A percentile compares a stretch with the other conserved stretches of the same genome.
Conservation (phyloP, 2,113 vertebrate species). For the Pseudolaguvia tuberculata region DNA sequence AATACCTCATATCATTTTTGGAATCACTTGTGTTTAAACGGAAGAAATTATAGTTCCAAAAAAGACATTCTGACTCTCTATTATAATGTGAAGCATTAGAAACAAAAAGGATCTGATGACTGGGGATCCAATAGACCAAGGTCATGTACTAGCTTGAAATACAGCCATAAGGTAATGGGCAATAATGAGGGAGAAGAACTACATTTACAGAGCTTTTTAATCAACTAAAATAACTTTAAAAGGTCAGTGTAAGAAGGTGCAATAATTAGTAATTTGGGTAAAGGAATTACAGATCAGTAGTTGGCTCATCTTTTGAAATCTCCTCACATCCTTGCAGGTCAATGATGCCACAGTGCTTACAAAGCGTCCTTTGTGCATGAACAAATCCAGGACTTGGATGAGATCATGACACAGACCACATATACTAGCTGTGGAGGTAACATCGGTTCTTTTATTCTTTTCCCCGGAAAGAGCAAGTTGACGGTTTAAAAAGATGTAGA, state of each 20-base stretch:
- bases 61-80: background rate
- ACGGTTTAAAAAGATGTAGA: background rate
- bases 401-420: slow-evolving; percentile 36
- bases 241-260: too few species aligned
- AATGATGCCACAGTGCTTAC: slow-evolving; percentile 29
- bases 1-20: background rate
- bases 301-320: slow-evolving; percentile 4
- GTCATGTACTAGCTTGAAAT: too few species aligned
- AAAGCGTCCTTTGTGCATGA: slow-evolving; percentile 41
- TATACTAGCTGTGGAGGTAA: slow-evolving; percentile 26
- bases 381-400: slow-evolving; percentile 33
- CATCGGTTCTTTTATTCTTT: slow-evolving; percentile 9
- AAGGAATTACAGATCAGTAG: background rate
- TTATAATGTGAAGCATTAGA: background rate
- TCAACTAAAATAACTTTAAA: too few species aligned
- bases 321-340: slow-evolving; percentile 19
- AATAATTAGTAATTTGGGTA: background rate
- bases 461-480: slow-evolving; percentile 27
- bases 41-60: background rate
- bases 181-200: background rate
- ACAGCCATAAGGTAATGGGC: too few species aligned
- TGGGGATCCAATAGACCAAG: background rate
- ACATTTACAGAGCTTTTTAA: background rate
- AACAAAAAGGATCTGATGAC: background rate
- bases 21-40: background rate